Conservation (phyloP, 2,888 invertebrate species). For the Philaethria dido region DNA sequence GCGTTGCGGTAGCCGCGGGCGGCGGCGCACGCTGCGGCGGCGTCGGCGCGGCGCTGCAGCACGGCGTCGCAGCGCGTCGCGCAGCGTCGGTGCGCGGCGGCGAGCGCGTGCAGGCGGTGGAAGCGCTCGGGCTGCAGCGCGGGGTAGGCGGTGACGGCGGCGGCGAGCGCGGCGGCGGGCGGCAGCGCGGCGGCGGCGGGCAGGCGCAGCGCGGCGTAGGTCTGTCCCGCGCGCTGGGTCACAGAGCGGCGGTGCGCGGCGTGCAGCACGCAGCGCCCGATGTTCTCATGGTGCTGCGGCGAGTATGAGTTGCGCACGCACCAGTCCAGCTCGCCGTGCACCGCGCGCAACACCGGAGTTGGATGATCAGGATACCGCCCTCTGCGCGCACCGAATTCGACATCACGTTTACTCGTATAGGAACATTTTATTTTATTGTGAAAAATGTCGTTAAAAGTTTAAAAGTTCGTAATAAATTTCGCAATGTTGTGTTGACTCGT, state of each 20-base stretch:
- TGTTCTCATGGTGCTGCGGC: slow-evolving; percentile 91
- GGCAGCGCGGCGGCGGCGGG: slow-evolving; percentile 43
- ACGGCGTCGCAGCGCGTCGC: slow-evolving; percentile 48
- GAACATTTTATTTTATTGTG: no score
- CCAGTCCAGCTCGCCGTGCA: slow-evolving; percentile 93
- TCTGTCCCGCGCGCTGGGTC: slow-evolving; percentile 57
- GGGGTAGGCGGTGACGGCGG: slow-evolving; percentile 52
- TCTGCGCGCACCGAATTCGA: slow-evolving; percentile 83
- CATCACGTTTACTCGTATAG: no score
- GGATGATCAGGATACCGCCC: slow-evolving; percentile 93
- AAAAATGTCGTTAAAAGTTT: no score
- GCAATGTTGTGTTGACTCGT: no score
- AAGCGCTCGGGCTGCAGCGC: slow-evolving; percentile 86
- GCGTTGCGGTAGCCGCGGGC: slow-evolving; percentile 56
- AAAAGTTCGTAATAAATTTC: no score
- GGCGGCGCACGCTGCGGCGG: slow-evolving; percentile 51
- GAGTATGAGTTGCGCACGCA: slow-evolving; percentile 94
- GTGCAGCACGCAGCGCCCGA: slow-evolving; percentile 93
- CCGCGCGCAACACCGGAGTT: slow-evolving; percentile 92
- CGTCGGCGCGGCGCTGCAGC: slow-evolving; percentile 44
- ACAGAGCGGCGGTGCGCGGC: slow-evolving; percentile 85
- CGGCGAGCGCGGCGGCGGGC: slow-evolving; percentile 48
- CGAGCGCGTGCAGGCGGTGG: slow-evolving; percentile 89
- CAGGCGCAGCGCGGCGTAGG: slow-evolving; percentile 46
- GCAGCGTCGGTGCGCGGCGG: slow-evolving; percentile 83